Evolutionary conservation across 2,113 vertebrate species (phyloP).

Genomic region (Oncorhynchus nerka): DNA sequence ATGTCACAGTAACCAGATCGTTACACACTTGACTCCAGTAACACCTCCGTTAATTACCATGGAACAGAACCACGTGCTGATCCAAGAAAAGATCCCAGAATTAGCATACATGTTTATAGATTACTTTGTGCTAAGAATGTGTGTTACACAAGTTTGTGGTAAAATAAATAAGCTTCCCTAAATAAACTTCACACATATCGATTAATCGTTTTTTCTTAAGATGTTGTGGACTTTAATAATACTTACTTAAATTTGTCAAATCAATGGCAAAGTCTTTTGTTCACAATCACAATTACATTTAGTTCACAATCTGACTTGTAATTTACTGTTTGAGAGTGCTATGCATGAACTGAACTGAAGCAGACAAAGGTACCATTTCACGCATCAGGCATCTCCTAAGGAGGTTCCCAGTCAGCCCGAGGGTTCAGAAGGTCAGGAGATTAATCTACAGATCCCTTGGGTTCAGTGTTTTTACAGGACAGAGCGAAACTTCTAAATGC

Average conservation of each 20-base stretch:
- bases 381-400: conserved; percentile 31
- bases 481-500: conserved; percentile 32
- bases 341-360: conserved; percentile 41
- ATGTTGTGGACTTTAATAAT: neutral
- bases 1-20: conserved; percentile 71
- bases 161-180: neutral
- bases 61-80: conserved; percentile 59
- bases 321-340: conserved; percentile 37
- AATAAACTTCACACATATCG: neutral
- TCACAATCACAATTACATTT: neutral
- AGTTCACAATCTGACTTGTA: neutral
- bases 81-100: conserved; percentile 51
- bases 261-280: neutral
- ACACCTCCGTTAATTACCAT: conserved; percentile 64
- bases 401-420: conserved; percentile 31
- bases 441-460: conserved; percentile 40
- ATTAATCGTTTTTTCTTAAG: neutral
- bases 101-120: conserved; percentile 62
- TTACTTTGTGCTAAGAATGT: conserved; percentile 53
- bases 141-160: conserved; percentile 42
- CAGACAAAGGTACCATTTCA: conserved; percentile 33
- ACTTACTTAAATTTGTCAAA: neutral
- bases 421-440: conserved; percentile 43
- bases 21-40: conserved; percentile 59
- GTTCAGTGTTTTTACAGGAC: conserved; percentile 42